A percentile compares a stretch with the other conserved stretches of the same genome.
phyloP scores from a whole-genome alignment of 1,140 invertebrate species.

The Brachionus calyciflorus region DNA sequence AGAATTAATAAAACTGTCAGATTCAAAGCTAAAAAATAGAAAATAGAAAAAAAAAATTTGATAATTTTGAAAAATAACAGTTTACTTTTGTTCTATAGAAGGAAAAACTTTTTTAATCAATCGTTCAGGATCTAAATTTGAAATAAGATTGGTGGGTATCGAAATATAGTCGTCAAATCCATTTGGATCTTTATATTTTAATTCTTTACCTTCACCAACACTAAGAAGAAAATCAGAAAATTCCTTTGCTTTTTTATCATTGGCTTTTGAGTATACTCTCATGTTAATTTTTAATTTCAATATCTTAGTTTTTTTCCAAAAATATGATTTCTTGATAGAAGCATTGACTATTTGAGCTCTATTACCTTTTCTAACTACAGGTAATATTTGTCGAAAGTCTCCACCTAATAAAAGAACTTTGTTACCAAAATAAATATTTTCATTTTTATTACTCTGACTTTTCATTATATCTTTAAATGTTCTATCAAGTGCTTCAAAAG shows the following conservation, averaged over 20 bases:
- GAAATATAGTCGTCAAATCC: neutral
- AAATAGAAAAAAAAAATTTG: neutral
- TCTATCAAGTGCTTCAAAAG: slow-evolving; percentile 49
- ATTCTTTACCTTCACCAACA: slow-evolving; percentile 49
- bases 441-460: neutral
- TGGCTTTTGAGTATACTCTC: slow-evolving; percentile 47
- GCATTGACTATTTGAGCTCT: slow-evolving; percentile 49
- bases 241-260: slow-evolving; percentile 22
- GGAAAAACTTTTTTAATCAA: neutral
- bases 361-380: slow-evolving; percentile 49
- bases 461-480: slow-evolving; percentile 50
- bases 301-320: slow-evolving; percentile 49
- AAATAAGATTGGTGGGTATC: neutral
- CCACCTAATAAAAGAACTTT: slow-evolving; percentile 51
- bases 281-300: slow-evolving; percentile 50
- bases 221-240: slow-evolving; percentile 46
- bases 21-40: neutral
- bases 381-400: slow-evolving; percentile 52
- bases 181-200: neutral
- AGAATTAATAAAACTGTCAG: neutral
- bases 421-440: slow-evolving; percentile 50
- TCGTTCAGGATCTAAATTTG: neutral
- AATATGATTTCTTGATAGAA: slow-evolving; percentile 49
- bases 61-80: neutral
- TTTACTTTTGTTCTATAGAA: neutral